Conservation (phyloP, 2,888 invertebrate species). For the Pristionchus mayeri region DNA sequence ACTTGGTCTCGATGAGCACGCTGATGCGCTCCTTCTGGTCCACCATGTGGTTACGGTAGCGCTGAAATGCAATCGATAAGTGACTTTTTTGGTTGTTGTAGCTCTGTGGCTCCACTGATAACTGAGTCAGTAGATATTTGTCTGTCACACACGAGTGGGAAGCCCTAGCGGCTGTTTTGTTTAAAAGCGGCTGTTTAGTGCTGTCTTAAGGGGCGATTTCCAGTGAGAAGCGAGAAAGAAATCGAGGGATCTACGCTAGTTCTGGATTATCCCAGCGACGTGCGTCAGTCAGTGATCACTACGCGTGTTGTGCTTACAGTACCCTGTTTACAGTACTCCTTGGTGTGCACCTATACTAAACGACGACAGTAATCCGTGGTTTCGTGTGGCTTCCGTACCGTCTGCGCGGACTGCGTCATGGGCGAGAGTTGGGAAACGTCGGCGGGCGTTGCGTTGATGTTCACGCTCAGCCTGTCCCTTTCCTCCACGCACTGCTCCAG, state of each 20-base stretch:
- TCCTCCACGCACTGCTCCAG: conserved; percentile 45
- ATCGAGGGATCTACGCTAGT: conserved; percentile 6
- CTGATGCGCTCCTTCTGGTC: conserved; percentile 31
- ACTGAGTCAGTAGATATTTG: no score
- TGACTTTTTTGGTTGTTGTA: no score
- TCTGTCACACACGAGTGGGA: background rate
- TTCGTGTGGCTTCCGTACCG: conserved; percentile 3
- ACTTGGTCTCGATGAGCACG: conserved; percentile 48
- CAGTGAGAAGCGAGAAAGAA: background rate
- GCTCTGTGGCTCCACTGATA: no score
- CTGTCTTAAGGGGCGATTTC: background rate
- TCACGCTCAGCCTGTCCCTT: conserved; percentile 16
- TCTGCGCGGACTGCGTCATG: conserved; percentile 45
- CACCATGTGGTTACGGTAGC: conserved; percentile 48
- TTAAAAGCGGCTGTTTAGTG: background rate
- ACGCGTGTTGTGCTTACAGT: no score
- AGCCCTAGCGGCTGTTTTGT: background rate
- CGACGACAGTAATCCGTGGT: background rate
- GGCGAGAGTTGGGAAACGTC: conserved; percentile 47
- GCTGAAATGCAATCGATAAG: conserved; percentile 20
- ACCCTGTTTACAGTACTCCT: background rate
- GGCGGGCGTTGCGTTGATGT: conserved; percentile 36
- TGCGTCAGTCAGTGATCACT: conserved; percentile 13
- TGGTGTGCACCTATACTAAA: background rate
- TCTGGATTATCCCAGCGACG: background rate